phyloP scores from a whole-genome alignment of 2,113 vertebrate species.

The Emydocephalus ijimae region DNA sequence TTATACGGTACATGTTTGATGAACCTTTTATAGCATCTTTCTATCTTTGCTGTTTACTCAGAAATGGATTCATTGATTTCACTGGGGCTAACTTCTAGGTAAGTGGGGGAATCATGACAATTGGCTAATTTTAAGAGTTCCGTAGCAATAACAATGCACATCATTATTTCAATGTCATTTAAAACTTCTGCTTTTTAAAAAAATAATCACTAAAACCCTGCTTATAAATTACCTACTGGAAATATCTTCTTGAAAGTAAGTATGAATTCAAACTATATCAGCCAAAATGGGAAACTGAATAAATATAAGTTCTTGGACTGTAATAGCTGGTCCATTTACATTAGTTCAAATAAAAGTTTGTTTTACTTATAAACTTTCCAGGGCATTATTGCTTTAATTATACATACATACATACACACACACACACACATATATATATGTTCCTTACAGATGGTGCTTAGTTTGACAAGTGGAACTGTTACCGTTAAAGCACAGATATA shows the following conservation, averaged over 20 bases:
- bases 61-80: neutral
- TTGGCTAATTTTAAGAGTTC: neutral
- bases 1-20: neutral
- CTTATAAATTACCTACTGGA: neutral
- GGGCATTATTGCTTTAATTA: slow-evolving; percentile 5
- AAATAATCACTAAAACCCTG: neutral
- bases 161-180: neutral
- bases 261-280: neutral
- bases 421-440: too few relatives aligned
- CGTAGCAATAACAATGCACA: neutral
- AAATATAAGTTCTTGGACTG: neutral
- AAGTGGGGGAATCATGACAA: neutral
- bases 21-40: neutral
- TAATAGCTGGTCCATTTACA: neutral
- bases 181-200: neutral
- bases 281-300: neutral
- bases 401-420: too few relatives aligned
- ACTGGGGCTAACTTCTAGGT: neutral
- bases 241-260: neutral
- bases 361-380: neutral
- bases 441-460: slow-evolving; percentile 17
- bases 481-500: neutral
- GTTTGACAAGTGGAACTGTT: neutral
- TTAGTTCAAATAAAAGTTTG: neutral
- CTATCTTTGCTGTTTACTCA: neutral